Evolutionary conservation across 2,888 invertebrate genomes (phyloP).

Genomic region (Polyommatus iphigenia): DNA sequence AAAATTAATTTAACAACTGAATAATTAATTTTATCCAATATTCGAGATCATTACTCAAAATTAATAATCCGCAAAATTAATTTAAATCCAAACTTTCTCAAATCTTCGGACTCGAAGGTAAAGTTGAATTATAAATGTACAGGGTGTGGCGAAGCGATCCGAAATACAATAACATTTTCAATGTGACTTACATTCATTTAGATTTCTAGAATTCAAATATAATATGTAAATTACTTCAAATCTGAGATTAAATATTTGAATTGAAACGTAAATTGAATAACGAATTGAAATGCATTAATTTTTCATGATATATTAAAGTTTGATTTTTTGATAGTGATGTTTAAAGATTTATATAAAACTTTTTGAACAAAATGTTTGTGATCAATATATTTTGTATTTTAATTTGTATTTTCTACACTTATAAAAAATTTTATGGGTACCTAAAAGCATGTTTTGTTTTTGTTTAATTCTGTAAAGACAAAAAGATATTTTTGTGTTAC

Average conservation of each 20-base stretch:
- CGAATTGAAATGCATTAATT: constrained; percentile 23
- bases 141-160: constrained; percentile 55
- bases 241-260: constrained; percentile 29
- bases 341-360: background rate
- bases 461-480: background rate
- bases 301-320: constrained; percentile 7
- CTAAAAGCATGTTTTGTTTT: background rate
- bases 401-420: background rate
- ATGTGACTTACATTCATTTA: constrained; percentile 34
- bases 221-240: constrained; percentile 28
- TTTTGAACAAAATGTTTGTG: background rate
- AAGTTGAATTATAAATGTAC: constrained; percentile 53
- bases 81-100: constrained; percentile 68
- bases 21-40: constrained; percentile 51
- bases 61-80: constrained; percentile 77
- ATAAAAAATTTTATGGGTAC: background rate
- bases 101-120: constrained; percentile 58
- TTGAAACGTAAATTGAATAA: constrained; percentile 22
- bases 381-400: background rate
- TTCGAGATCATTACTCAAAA: constrained; percentile 70
- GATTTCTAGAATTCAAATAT: constrained; percentile 30
- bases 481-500: background rate
- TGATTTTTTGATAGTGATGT: constrained; percentile 12
- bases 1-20: constrained; percentile 42
- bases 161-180: constrained; percentile 38